A percentile compares a stretch with the other conserved stretches of the same genome.
phyloP scores from a whole-genome alignment of 1,140 invertebrate genomes.

The Venustaconcha ellipsiformis region DNA sequence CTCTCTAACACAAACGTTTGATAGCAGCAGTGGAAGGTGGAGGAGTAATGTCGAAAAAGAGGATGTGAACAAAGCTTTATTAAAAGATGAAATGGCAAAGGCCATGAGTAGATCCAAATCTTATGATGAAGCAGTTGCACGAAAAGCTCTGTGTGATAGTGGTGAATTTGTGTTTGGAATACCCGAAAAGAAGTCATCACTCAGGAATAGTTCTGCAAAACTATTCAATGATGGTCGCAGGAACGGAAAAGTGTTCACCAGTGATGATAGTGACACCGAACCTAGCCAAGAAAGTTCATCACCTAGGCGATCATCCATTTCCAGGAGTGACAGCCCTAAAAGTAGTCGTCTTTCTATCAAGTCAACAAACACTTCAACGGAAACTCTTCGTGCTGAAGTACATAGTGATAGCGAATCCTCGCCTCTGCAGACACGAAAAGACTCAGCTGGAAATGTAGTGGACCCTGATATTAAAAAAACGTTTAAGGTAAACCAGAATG shows the following conservation, averaged over 20 bases:
- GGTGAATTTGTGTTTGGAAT: conserved; percentile 17
- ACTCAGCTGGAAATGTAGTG: conserved; percentile 11
- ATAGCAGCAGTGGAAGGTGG: conserved; percentile 35
- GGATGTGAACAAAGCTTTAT: conserved; percentile 54
- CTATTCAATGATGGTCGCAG: conserved; percentile 45
- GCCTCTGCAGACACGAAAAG: conserved; percentile 39
- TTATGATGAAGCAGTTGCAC: conserved; percentile 58
- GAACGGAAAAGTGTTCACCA: conserved; percentile 52
- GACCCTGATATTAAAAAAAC: background rate
- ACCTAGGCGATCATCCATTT: conserved; percentile 31
- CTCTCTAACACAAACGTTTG: conserved; percentile 29
- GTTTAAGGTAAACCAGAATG: background rate
- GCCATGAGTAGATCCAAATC: conserved; percentile 62
- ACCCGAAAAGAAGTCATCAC: conserved; percentile 20
- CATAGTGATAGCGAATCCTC: conserved; percentile 52
- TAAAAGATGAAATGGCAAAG: conserved; percentile 43
- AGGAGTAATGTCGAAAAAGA: conserved; percentile 61
- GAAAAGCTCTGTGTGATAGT: conserved; percentile 35
- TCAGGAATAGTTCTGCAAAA: conserved; percentile 24
- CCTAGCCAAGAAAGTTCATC: conserved; percentile 37
- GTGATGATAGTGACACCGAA: conserved; percentile 61
- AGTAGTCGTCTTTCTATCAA: conserved; percentile 55
- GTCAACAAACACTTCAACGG: conserved; percentile 62
- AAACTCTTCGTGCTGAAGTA: conserved; percentile 56
- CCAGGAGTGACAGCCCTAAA: conserved; percentile 59